Evolutionary conservation across 35 echinoderm and acorn worm species (phyloP).

Genomic region (Apostichopus parvimensis): DNA sequence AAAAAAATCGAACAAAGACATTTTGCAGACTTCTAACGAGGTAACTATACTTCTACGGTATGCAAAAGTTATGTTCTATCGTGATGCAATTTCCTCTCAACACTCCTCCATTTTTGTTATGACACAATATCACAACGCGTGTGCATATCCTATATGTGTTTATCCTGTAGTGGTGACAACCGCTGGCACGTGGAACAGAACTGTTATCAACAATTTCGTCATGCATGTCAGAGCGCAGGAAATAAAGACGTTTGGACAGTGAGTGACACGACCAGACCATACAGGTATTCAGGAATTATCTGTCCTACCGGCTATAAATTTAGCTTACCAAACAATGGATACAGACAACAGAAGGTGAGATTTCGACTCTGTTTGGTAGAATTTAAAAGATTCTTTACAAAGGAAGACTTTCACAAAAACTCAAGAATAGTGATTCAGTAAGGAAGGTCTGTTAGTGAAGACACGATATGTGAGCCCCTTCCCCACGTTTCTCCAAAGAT

Average conservation of each 20-base stretch:
- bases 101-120: no score
- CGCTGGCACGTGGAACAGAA: conserved; percentile 74
- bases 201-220: conserved; percentile 52
- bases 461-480: no score
- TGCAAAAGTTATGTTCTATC: no score
- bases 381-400: no score
- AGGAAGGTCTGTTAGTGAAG: no score
- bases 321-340: conserved; percentile 82
- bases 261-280: conserved; percentile 63
- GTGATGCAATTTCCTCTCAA: no score
- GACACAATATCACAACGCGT: not conserved
- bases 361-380: not conserved
- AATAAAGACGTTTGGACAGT: conserved; percentile 72
- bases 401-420: no score
- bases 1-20: no score
- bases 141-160: not conserved
- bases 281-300: not conserved
- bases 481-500: no score
- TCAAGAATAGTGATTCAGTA: no score
- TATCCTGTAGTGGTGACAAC: conserved; percentile 13
- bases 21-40: no score
- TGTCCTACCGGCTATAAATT: conserved; percentile 81
- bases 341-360: conserved; percentile 75
- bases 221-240: conserved; percentile 67
- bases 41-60: no score